Evolutionary conservation across 1,140 invertebrate species (phyloP).

Genomic region (Ceratina japonica): DNA sequence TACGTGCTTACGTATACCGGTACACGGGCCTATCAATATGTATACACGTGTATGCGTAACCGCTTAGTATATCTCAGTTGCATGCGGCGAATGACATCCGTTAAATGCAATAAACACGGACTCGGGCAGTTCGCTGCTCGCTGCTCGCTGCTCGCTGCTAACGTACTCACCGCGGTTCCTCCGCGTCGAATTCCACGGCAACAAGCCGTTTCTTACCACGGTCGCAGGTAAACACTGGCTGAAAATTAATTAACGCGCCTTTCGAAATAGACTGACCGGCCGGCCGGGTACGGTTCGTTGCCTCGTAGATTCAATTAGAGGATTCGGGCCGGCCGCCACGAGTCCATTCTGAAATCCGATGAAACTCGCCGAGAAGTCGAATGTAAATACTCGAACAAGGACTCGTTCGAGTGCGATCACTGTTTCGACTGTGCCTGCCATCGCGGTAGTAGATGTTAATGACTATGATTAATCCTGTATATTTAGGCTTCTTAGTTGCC

Average conservation of each 20-base stretch:
- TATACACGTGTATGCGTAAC: slow-evolving; percentile 40
- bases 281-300: slow-evolving; percentile 7
- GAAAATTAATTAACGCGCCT: slow-evolving; percentile 47
- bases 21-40: slow-evolving; percentile 25
- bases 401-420: background rate
- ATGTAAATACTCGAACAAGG: slow-evolving; percentile 14
- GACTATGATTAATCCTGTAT: too few species aligned
- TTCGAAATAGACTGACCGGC: slow-evolving; percentile 19
- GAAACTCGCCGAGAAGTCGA: slow-evolving; percentile 5
- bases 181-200: slow-evolving; percentile 35
- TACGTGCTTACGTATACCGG: slow-evolving; percentile 51
- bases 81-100: slow-evolving; percentile 69
- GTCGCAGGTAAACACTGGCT: slow-evolving; percentile 46
- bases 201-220: slow-evolving; percentile 48
- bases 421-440: too few species aligned
- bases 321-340: background rate
- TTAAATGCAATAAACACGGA: slow-evolving; percentile 73
- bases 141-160: slow-evolving; percentile 57
- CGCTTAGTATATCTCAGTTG: slow-evolving; percentile 61
- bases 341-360: slow-evolving; percentile 16
- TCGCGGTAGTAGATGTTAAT: too few species aligned
- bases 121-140: slow-evolving; percentile 67
- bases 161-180: slow-evolving; percentile 39
- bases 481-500: too few species aligned
- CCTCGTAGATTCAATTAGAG: slow-evolving; percentile 38